Evolutionary conservation across 1,140 invertebrate genomes (phyloP).

Genomic region (Rhagoletis zephyria): DNA sequence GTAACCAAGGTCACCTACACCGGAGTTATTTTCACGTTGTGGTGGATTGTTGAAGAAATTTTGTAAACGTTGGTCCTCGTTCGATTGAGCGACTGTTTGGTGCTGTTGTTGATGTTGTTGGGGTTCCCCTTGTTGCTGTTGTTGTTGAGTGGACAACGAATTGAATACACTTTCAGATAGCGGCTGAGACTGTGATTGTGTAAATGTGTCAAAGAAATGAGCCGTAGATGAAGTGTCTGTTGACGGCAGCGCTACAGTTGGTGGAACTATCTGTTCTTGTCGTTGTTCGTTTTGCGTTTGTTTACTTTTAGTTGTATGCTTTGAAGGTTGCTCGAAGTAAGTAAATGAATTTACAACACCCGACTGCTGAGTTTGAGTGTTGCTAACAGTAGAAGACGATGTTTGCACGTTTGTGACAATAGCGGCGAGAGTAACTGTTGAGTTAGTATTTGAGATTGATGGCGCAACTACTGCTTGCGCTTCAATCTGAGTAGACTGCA

Average conservation of each 20-base stretch:
- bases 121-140: background rate
- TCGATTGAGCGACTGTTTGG: conserved; percentile 5
- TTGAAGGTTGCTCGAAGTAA: conserved; percentile 55
- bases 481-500: background rate
- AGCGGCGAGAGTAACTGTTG: background rate
- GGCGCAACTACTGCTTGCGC: background rate
- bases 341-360: conserved; percentile 53
- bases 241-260: background rate
- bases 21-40: conserved; percentile 64
- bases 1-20: conserved; percentile 69
- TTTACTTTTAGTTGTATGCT: background rate
- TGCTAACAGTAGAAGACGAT: conserved; percentile 11
- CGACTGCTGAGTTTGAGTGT: conserved; percentile 28
- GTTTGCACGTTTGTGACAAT: background rate
- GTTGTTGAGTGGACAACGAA: conserved; percentile 17
- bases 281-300: background rate
- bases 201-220: conserved; percentile 64
- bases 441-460: background rate
- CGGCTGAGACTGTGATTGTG: background rate
- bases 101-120: background rate
- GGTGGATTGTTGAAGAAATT: conserved; percentile 73
- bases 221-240: conserved; percentile 41
- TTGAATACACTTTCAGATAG: background rate
- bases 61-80: conserved; percentile 70
- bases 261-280: conserved; percentile 7